Base-by-base conservation (phyloP, 2,797 vertebrate genomes). In the Pantherophis vulpinus region DNA sequence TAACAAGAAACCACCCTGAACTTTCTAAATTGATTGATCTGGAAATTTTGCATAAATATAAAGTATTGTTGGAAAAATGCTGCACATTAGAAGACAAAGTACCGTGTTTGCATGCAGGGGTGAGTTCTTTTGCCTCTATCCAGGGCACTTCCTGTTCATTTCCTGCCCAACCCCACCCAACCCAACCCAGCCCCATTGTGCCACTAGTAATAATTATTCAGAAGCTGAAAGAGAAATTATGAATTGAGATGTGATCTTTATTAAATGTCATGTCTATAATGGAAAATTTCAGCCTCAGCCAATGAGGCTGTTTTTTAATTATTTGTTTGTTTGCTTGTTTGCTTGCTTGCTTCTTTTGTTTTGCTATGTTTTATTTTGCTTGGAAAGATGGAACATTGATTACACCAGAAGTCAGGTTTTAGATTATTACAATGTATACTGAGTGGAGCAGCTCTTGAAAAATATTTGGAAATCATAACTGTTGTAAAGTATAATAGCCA, bases 61-160 rank as follows among this genome's bases (percentile, higher is more conserved):
- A 98, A 90, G 90, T 90, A 13, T 91, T 97, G 1, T 63, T 98
- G 93, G 86, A 7, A 0, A 95, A 96, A 37, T 98, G 98, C 94
- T 98, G 97, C 86, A 58, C 79, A 93, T 27, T 61, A 0, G 93
- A 95, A 2, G 92, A 97, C 79, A 88, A 95, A 0, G 58, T 37
- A 0, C 86, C 94, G 56, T 98, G 97, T 95, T 58, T 86, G 63
- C 83, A 94, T 14, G 60, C 27, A 93, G 97, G 95, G 96, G 97
- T 98, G 94, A 27, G 95, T 96, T 95, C 20, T 18, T 79, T 79
- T 79, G 7, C 42, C 32, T 79, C 32, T 79, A 8, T 8, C 16
- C 32, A 79, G 70, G 18, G 70, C 8, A 37, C 8, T 20, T 37
- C 16, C 16, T 79, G 1, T 42, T 42, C 18, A 74, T 74, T 32